Percentiles rank a stretch among this genome's conserved stretches.
Conservation (phyloP, 1,140 invertebrate genomes). For the Tribolium madens region DNA sequence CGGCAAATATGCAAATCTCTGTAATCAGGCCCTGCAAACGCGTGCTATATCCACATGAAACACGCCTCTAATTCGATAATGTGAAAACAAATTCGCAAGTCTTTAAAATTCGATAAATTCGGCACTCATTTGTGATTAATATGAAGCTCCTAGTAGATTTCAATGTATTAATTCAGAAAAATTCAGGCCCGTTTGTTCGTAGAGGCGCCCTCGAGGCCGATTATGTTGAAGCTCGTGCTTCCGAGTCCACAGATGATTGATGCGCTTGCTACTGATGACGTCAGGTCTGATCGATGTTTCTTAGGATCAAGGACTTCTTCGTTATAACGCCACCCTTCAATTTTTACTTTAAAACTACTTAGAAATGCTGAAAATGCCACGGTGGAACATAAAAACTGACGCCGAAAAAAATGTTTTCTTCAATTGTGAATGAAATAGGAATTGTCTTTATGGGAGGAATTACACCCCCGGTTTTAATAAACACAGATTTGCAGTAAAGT, state of each 20-base stretch:
- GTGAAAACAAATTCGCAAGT: neutral
- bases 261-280: conserved; percentile 27
- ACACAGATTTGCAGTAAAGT: conserved; percentile 1
- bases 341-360: conserved; percentile 8
- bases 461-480: neutral
- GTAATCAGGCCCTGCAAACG: neutral
- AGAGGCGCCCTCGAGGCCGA: conserved; percentile 22
- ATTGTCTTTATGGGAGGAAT: neutral
- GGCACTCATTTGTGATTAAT: neutral
- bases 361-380: neutral
- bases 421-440: conserved; percentile 23
- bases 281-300: conserved; percentile 31
- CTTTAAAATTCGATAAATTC: conserved; percentile 16
- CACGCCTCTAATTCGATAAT: conserved; percentile 1
- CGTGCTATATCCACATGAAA: neutral
- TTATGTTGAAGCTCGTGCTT: conserved; percentile 31
- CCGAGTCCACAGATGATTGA: conserved; percentile 35
- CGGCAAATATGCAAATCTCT: conserved; percentile 28
- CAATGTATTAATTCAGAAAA: conserved; percentile 18
- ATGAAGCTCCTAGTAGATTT: neutral
- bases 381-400: neutral
- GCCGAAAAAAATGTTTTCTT: neutral
- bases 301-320: conserved; percentile 27
- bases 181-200: conserved; percentile 19
- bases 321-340: conserved; percentile 16